Evolutionary conservation across 2,888 invertebrate species (phyloP), one percentile per base, ranked within the genome.

Genomic region (Polylopha cassiicola): DNA sequence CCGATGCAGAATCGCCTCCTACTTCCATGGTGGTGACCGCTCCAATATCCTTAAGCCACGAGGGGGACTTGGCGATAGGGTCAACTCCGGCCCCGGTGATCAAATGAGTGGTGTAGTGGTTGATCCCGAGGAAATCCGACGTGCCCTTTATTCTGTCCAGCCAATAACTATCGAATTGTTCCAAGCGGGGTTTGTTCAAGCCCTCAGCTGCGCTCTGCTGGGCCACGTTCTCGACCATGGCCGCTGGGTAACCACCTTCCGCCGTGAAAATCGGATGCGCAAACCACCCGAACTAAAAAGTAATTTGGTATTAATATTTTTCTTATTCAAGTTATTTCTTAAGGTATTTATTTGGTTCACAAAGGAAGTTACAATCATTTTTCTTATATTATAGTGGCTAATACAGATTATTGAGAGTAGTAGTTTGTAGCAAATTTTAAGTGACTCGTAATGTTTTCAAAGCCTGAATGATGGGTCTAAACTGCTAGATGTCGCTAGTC

Each of bases 241-340:
- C 77, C 2, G 67, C 46, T 6, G 87, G 87, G 51, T 86, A 87
- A 10, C 87, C 87, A 26, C 87, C 87, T 48, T 76, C 65, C 31
- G 65, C 55, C 1, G 86, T 79, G 58, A 86, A 87, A 41, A 87
- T 86, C 0, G 87, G 87, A 53, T 87, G 81, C 0, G 87, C 86
- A 48, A 87, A 87, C 86, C 86, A 86, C 45, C 87, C 87, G 43
- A 87, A 82, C 87, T 87, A 58, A 26, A 65, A 53, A 43, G 13
- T 23, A 24, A 44, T 6, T 14, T 13, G 22, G 7, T n/a, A 23
- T 7, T 11, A 32, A 31, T 9, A 3, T 20, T n/a, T 21, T 17
- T 18, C 11, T 3, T 22, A 11, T 6, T 16, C 5, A 9, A 16
- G 3, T 13, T 3, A 9, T 15, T 4, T 9, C 15, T 16, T 24